Evolutionary conservation across 1,140 invertebrate species (phyloP).

Genomic region (Aporrectodea caliginosa): DNA sequence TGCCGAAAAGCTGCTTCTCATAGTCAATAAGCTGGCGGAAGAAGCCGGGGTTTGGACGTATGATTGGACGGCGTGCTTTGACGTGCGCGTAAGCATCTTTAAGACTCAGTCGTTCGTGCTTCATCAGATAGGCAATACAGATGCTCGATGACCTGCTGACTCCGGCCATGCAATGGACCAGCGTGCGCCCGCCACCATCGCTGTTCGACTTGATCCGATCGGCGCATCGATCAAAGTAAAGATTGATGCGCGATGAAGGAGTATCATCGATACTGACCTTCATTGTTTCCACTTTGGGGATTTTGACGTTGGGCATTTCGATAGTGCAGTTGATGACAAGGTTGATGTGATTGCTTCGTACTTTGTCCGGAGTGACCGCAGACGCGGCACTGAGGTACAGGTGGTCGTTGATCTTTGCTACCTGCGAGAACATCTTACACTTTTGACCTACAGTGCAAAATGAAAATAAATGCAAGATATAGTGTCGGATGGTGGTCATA

Average conservation of each 20-base stretch:
- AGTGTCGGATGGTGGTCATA: no score
- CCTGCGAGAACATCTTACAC: not conserved
- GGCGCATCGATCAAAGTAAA: conserved; percentile 65
- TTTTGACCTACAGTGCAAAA: no score
- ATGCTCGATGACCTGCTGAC: conserved; percentile 79
- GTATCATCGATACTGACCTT: conserved; percentile 62
- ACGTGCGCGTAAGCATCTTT: conserved; percentile 75
- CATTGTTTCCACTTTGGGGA: conserved; percentile 45
- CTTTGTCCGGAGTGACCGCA: not conserved
- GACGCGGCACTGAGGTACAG: not conserved
- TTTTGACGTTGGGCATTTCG: conserved; percentile 67
- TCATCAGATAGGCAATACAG: conserved; percentile 83
- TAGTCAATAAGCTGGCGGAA: conserved; percentile 78
- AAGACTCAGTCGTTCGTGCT: conserved; percentile 71
- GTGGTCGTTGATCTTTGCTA: not conserved
- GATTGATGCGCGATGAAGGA: conserved; percentile 64
- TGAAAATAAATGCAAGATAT: no score
- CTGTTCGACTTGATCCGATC: conserved; percentile 28
- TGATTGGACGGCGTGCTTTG: conserved; percentile 66
- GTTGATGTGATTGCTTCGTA: conserved; percentile 56
- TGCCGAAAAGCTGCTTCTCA: conserved; percentile 64
- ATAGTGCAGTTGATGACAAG: conserved; percentile 76
- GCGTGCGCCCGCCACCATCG: conserved; percentile 61
- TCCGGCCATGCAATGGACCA: conserved; percentile 87
- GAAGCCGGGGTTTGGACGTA: conserved; percentile 85